These are phyloP conservation scores for Corythornis madagascariensis DNA, from an alignment of 2,113 vertebrate genomes.

Conservation along the genomic window DNA sequence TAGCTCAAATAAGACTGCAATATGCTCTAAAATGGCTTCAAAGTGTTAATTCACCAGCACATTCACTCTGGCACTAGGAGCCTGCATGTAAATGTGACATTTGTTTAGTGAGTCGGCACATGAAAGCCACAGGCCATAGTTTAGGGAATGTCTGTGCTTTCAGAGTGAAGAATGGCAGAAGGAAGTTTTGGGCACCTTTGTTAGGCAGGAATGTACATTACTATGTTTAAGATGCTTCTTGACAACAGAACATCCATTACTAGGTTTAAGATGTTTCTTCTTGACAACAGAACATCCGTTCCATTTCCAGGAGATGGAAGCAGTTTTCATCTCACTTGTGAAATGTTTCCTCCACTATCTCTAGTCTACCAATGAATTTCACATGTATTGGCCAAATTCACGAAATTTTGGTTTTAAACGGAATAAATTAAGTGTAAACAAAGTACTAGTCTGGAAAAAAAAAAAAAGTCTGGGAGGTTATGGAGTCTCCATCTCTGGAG, in stretches of 20 bases:
- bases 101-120: constrained; percentile 12
- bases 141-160: neutral
- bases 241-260: neutral
- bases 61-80: neutral
- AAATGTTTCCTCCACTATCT: neutral
- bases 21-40: neutral
- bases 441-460: neutral
- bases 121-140: neutral
- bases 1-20: neutral
- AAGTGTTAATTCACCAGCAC: neutral
- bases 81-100: neutral
- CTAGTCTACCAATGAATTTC: neutral
- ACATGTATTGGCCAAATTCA: neutral
- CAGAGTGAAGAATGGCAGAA: neutral
- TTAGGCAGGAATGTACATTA: neutral
- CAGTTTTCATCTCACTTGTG: neutral
- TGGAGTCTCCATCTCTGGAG: no score
- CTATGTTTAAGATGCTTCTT: neutral
- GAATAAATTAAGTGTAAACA: neutral
- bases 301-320: neutral
- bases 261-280: neutral
- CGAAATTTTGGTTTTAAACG: neutral
- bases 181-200: neutral
- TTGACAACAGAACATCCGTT: neutral
- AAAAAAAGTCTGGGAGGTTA: no score